Conservation (phyloP, 2,113 vertebrate genomes). For the Vulpes ferrilata region DNA sequence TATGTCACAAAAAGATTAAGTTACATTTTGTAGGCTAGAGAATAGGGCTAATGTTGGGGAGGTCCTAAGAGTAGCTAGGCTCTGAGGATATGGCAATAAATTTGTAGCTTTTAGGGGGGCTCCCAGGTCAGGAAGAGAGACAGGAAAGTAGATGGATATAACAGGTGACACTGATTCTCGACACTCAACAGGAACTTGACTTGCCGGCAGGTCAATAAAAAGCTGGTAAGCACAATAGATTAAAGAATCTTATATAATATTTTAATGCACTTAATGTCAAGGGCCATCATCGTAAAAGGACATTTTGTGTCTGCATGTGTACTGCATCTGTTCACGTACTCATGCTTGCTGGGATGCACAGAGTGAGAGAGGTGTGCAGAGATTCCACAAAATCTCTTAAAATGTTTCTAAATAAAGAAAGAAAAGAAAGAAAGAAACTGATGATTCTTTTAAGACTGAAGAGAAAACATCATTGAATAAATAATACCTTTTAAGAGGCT, state of each 20-base stretch:
- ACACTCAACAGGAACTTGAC: neutral
- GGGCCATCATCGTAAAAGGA: neutral
- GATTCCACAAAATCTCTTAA: neutral
- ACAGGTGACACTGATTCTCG: neutral
- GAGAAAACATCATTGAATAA: conserved; percentile 77
- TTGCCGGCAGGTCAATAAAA: conserved; percentile 49
- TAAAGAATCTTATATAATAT: neutral
- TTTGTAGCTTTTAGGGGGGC: neutral
- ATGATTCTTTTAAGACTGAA: conserved; percentile 70
- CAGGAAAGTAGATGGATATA: neutral
- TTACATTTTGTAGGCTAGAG: conserved; percentile 54
- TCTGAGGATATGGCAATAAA: neutral
- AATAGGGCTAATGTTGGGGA: neutral
- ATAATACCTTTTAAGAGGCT: conserved; percentile 83
- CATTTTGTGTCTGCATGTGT: neutral
- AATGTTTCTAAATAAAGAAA: neutral
- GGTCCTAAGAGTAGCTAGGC: neutral
- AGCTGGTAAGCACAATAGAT: neutral
- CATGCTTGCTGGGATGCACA: neutral
- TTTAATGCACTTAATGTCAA: neutral
- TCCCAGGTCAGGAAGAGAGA: neutral
- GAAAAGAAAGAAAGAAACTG: conserved; percentile 42
- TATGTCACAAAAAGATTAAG: conserved; percentile 52
- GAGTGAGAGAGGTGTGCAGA: neutral
- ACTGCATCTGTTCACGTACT: neutral